Percentiles rank a stretch among this genome's conserved stretches.
phyloP scores from a whole-genome alignment of 2,797 vertebrate genomes.

The Buphagus erythrorhynchus region DNA sequence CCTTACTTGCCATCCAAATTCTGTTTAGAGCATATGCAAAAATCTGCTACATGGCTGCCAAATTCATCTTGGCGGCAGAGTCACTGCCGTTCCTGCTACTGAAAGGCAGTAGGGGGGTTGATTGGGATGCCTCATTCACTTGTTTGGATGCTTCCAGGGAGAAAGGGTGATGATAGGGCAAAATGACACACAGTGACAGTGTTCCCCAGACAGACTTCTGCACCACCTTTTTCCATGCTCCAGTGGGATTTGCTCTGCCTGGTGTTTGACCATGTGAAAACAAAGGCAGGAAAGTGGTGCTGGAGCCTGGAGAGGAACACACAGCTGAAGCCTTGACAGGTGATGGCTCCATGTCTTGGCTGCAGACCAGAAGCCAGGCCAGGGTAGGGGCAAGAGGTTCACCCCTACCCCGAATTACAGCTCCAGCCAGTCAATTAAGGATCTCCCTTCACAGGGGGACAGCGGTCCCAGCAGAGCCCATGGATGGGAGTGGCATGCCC shows the following conservation, averaged over 20 bases:
- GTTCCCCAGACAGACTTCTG: not conserved
- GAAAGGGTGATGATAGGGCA: not conserved
- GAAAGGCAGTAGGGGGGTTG: not conserved
- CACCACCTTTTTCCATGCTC: not conserved
- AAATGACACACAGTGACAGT: accelerated
- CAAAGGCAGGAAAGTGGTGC: not conserved
- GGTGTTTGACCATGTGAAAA: not conserved
- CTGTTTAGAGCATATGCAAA: not conserved
- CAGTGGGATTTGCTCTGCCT: not conserved
- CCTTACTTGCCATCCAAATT: not conserved
- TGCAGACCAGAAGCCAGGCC: not conserved
- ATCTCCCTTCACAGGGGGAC: accelerated
- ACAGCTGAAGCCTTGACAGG: not conserved
- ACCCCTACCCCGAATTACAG: not conserved
- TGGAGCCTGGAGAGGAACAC: not conserved
- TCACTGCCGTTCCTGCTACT: not conserved
- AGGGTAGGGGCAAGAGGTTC: not conserved
- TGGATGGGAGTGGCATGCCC: accelerated
- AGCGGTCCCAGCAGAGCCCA: accelerated
- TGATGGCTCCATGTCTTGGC: accelerated
- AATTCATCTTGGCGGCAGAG: not conserved
- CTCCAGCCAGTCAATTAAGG: not conserved
- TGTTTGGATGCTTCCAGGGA: not conserved
- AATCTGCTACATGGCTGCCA: not conserved
- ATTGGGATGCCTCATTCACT: not conserved